Evolutionary conservation across 1,140 invertebrate species (phyloP).

Genomic region (Drosophila quadrilineata): DNA sequence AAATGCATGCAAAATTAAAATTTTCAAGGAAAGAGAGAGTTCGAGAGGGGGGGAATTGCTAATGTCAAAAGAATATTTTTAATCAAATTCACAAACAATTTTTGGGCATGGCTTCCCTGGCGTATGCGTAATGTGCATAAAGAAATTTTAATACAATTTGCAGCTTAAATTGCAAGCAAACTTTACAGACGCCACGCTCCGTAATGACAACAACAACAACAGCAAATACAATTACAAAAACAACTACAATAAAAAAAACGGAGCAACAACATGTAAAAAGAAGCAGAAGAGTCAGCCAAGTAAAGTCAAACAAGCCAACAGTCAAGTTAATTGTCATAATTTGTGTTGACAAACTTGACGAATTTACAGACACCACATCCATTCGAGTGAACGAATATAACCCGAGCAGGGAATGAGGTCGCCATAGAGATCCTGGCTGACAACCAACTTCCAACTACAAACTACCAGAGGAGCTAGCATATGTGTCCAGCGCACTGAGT

Average conservation of each 20-base stretch:
- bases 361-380: slow-evolving; percentile 46
- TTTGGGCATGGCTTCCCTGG: too few relatives aligned
- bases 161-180: slow-evolving; percentile 57
- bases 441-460: too few relatives aligned
- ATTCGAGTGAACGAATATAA: background rate
- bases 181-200: slow-evolving; percentile 44
- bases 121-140: slow-evolving; percentile 39
- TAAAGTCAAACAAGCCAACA: slow-evolving; percentile 55
- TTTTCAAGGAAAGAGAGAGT: background rate
- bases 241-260: too few relatives aligned
- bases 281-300: too few relatives aligned
- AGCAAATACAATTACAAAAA: too few relatives aligned
- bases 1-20: slow-evolving; percentile 39
- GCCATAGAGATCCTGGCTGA: too few relatives aligned
- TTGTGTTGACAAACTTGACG: slow-evolving; percentile 75
- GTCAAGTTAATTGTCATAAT: slow-evolving; percentile 79
- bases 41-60: slow-evolving; percentile 27
- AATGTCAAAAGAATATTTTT: slow-evolving; percentile 36
- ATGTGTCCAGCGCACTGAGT: slow-evolving; percentile 58
- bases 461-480: too few relatives aligned
- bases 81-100: slow-evolving; percentile 59
- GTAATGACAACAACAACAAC: background rate
- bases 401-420: slow-evolving; percentile 4
- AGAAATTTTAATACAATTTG: slow-evolving; percentile 64
- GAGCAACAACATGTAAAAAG: too few relatives aligned